Percentiles rank a stretch among this genome's conserved stretches.
phyloP scores from a whole-genome alignment of 2,113 vertebrate species.

The Acrocephalus kingi region DNA sequence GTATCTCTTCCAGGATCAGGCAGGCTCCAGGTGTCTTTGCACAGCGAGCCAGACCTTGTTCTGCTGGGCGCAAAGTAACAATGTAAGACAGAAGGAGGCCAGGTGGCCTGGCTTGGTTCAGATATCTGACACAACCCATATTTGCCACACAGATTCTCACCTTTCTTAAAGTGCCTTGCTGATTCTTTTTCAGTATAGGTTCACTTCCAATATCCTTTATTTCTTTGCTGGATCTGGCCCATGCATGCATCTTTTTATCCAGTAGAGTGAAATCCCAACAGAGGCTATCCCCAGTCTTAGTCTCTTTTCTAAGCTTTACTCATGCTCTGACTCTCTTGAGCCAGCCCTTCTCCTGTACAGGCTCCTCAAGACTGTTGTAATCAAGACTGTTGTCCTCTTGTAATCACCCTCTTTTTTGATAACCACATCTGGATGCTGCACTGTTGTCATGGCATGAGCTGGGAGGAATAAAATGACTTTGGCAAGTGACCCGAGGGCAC shows the following conservation, averaged over 20 bases:
- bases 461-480: background rate
- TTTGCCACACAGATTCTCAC: background rate
- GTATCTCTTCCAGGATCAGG: background rate
- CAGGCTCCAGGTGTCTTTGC: background rate
- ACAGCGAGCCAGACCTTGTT: background rate
- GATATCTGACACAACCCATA: background rate
- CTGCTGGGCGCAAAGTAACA: background rate
- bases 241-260: background rate
- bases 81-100: conserved; percentile 38
- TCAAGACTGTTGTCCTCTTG: background rate
- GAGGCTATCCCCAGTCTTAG: background rate
- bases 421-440: background rate
- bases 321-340: background rate
- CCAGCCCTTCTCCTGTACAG: background rate
- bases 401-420: background rate
- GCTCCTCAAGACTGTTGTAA: background rate
- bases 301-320: background rate
- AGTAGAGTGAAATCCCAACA: background rate
- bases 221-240: background rate
- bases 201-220: background rate
- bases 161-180: background rate
- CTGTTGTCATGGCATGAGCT: background rate
- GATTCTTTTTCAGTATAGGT: background rate
- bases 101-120: background rate
- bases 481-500: background rate